Base-by-base conservation (phyloP, 30 jellyfish, hydroid and myxozoan genomes). In the Hydractinia echinata region DNA sequence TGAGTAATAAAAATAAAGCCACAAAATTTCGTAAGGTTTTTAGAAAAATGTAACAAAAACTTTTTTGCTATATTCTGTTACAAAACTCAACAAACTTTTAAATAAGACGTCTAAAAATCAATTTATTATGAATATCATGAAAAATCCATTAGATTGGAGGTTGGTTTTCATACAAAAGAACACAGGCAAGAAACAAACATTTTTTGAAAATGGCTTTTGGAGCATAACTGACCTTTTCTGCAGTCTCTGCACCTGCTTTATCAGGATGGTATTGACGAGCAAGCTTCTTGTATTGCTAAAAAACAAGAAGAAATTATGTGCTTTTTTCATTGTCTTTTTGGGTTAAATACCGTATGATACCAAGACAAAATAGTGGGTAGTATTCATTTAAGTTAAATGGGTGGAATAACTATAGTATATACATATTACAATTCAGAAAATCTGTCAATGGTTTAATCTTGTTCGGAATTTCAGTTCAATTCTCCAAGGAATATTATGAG, bases 231-330 rank as follows among this genome's bases (percentile, higher is more conserved):
- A 92, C 98, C 96, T 86, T 92, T 79, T 92, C 98, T 15, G 91
- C 88, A 48, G 51, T 39, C 15, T 83, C 98, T 8, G 95, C 89
- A 52, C 92, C 96, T 18, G 98, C 92, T 83, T 86, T 92, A 83
- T 92, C 98, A 0, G 98, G 98, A 78, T 92, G 98, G 67, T 73
- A 86, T 77, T 86, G 98, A 71, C 91, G 79, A 13, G 98, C 98
- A 21, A 92, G 84, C 79, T 77, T 86, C 72, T 87, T 83, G 84
- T 86, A 92, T 55, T 94, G 90, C 98, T 92, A 61, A 64, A 62
- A 73, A 62, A 14, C 77, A 76, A 30, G 44, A 30, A 30, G 44
- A 30, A 30, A 30, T 30, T 30, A 30, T 30, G 44, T 30, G 44
- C 44, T 30, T 30, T 30, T 30, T 2, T 30, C 44, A 30, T 30